Base-by-base conservation (phyloP, 2,113 vertebrate species). In the Morone chrysops region DNA sequence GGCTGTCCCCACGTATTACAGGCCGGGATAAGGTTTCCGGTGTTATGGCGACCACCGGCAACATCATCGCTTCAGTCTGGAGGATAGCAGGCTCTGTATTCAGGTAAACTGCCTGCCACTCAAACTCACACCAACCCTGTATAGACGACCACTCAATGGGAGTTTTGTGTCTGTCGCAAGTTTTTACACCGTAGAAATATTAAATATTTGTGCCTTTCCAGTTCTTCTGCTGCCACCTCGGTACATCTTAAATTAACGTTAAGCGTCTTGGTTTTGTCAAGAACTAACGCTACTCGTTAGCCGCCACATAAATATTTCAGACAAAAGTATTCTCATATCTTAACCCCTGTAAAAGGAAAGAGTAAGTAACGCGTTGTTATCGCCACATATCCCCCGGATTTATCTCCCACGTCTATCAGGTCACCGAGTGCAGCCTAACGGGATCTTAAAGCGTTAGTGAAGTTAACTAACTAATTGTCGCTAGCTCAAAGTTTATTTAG, bases 31-130 rank as follows among this genome's bases (percentile, higher is more conserved):
- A 92, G 87, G 61, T 95, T 96, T 96, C 95, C 95, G 95, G 95
- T 96, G 91, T 95, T 92, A 96, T 96, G 95, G 95, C 95, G 94
- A 93, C 94, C 79, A 87, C 92, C 89, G 87, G 81, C 86, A 82
- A 74, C 79, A 78, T 45, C 84, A 40, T 80, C 73, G 66, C 83
- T 70, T 84, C 88, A 80, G 63, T 87, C 68, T 73, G 81, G 75
- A 79, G 57, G 71, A 75, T 2, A 65, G 50, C 75, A 61, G 83
- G 66, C 61, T 70, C 61, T 38, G 43, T 6, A 5, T 83, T 60
- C 78, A 86, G 92, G 92, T 93, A 90, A 87, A 70, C 47, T 16
- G 36, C 11, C 14, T 56, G 20, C 45, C 10, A 31, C 13, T 13
- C 31, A 54, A 70, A 73, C 13, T 70, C 7, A 1, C 2, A 14